These are phyloP conservation scores for Patella caerulea DNA, from an alignment of 2,888 invertebrate species.

Conservation along the genomic window DNA sequence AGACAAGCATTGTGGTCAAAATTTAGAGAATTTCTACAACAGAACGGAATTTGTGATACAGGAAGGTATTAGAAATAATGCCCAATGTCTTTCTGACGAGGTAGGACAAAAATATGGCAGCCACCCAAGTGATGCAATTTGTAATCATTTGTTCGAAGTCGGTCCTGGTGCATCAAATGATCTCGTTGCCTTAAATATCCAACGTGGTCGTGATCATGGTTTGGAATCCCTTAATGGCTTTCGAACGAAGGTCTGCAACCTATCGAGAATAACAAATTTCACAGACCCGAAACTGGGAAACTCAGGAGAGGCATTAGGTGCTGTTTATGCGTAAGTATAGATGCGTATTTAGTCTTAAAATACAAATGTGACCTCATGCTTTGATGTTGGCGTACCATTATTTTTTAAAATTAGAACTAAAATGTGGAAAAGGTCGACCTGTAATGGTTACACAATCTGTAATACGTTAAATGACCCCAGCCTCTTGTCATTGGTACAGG, in stretches of 20 bases:
- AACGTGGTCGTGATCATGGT: background rate
- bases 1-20: background rate
- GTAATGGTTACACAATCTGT: too few species aligned
- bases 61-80: background rate
- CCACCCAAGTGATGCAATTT: background rate
- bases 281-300: too few species aligned
- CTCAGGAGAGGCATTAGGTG: too few species aligned
- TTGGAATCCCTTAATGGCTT: background rate
- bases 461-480: too few species aligned
- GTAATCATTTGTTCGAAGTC: slow-evolving; percentile 1
- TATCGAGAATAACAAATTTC: background rate
- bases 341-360: too few species aligned
- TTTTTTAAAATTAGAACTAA: too few species aligned
- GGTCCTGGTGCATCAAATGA: background rate
- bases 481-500: too few species aligned
- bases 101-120: background rate
- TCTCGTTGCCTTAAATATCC: background rate
- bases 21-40: background rate
- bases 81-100: background rate
- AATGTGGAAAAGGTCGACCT: too few species aligned
- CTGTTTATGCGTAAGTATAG: too few species aligned
- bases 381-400: too few species aligned
- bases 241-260: background rate
- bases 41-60: background rate
- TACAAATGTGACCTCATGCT: too few species aligned